phyloP scores from a whole-genome alignment of 2,113 vertebrate genomes.

The Nipponia nippon region DNA sequence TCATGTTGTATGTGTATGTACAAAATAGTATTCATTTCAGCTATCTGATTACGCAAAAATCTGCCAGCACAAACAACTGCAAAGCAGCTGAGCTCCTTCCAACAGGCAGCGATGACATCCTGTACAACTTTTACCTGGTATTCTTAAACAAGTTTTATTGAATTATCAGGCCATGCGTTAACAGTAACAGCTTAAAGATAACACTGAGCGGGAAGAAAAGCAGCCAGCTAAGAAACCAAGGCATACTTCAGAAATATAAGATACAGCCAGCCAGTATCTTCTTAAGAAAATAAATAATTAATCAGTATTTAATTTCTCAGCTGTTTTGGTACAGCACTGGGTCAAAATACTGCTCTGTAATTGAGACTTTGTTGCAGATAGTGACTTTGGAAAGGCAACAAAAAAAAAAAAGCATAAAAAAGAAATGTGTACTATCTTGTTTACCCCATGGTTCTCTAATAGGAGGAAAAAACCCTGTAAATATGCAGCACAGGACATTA shows the following conservation, averaged over 20 bases:
- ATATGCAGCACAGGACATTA: background rate
- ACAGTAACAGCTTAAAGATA: background rate
- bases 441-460: background rate
- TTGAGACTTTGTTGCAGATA: background rate
- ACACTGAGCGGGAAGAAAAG: background rate
- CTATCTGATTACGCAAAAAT: slow-evolving; percentile 44
- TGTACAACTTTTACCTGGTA: background rate
- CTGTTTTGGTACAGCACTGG: background rate
- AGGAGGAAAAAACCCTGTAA: background rate
- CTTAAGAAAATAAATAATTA: background rate
- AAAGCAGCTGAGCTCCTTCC: slow-evolving; percentile 39
- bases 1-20: background rate
- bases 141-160: background rate
- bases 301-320: background rate
- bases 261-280: background rate
- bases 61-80: slow-evolving; percentile 51
- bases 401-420: background rate
- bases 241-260: background rate
- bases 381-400: background rate
- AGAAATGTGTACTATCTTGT: background rate
- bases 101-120: background rate
- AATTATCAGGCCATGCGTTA: background rate
- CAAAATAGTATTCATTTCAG: slow-evolving; percentile 34
- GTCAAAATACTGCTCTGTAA: background rate
- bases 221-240: background rate